Base-by-base conservation (phyloP, 2,113 vertebrate genomes). In the Xiphorhynchus elegans region DNA sequence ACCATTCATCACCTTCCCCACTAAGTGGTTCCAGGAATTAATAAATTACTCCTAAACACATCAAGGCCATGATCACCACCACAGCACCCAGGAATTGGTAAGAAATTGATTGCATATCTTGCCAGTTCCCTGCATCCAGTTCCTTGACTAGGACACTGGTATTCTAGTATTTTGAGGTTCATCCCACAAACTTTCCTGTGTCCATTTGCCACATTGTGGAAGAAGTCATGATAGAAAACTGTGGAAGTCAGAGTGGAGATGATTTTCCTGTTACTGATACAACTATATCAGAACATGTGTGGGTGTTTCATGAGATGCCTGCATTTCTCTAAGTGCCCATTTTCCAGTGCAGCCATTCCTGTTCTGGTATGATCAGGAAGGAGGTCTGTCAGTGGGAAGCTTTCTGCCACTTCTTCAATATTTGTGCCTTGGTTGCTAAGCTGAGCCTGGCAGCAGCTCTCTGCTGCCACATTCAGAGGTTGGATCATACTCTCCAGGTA, bases 1-100 rank as follows among this genome's bases (percentile, higher is more conserved):
- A 37, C 13, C 5, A 8, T 31, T 52, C n/a, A 58, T 46, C 46
- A 42, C 13, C 18, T 69, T 52, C 13, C 18, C 12, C 10, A 39
- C 4, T 23, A 66, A 58, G 10, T n/a, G 82, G 40, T 67, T 74
- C 40, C 18, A 40, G 24, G 28, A 64, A 6, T 66, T 50, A n/a
- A 59, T 62, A 35, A 25, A 56, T 81, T 83, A 53, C 16, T 55
- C n/a, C 3, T 5, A 50, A 85, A 68, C 6, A 40, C 8, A 4
- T 63, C 13, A 44, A 37, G 0, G 3, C 49, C 2, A 2, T 46
- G 24, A 53, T 19, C 3, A 2, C 46, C 17, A 31, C 9, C 49
- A 63, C 53, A 73, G 35, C 13, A 16, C 11, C 20, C 40, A 26
- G 10, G 37, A 63, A 17, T 4, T 19, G 6, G 2, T 59, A 60